Conservation (phyloP, 2,797 vertebrate species). For the Aulostomus chinensis region DNA sequence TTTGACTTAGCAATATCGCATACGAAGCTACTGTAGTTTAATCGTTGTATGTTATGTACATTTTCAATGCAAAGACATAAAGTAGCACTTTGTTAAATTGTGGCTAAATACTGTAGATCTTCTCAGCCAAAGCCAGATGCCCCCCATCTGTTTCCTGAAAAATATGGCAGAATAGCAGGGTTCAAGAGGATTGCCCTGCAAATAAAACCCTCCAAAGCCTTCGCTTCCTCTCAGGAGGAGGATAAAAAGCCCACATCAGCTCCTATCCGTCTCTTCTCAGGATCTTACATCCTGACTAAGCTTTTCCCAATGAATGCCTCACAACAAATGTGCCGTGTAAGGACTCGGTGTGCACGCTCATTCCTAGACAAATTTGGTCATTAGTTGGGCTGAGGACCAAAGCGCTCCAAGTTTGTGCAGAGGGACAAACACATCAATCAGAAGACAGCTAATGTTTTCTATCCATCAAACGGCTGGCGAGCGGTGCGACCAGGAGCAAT, state of each 20-base stretch:
- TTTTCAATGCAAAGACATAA: constrained; percentile 1
- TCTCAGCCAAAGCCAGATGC: no score
- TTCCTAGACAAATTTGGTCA: constrained; percentile 33
- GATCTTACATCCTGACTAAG: constrained; percentile 48
- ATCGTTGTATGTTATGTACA: neutral
- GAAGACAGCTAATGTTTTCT: constrained; percentile 25
- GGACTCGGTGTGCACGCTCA: constrained; percentile 22
- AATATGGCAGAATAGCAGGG: constrained; percentile 34
- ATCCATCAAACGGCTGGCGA: constrained; percentile 26
- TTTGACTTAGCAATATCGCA: no score
- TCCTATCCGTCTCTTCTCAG: constrained; percentile 30
- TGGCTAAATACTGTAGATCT: constrained; percentile 18
- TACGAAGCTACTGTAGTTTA: no score
- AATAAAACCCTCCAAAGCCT: constrained; percentile 59
- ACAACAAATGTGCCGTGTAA: constrained; percentile 51
- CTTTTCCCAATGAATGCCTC: constrained; percentile 50
- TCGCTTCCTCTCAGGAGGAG: constrained; percentile 56
- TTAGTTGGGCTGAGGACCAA: constrained; percentile 2
- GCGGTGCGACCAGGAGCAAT: no score
- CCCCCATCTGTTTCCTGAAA: constrained; percentile 64
- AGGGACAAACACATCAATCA: constrained; percentile 23
- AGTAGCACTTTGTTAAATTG: constrained; percentile 20
- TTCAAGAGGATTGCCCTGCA: constrained; percentile 53
- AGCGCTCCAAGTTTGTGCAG: constrained; percentile 16
- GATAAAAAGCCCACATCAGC: constrained; percentile 50